phyloP scores from a whole-genome alignment of 2,888 invertebrate species.

The Sthenelais limicola region DNA sequence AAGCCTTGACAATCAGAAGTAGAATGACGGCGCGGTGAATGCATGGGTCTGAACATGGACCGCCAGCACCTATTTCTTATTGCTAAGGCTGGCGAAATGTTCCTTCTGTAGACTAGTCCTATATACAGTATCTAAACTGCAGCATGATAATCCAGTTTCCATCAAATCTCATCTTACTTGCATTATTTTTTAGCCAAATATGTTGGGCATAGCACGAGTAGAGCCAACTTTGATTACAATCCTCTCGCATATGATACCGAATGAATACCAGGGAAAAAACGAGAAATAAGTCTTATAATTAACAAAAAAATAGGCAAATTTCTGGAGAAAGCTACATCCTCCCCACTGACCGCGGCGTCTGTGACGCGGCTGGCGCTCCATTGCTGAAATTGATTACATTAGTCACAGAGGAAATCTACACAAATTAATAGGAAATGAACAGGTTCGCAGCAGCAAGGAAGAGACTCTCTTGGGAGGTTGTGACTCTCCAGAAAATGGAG shows the following conservation, averaged over 20 bases:
- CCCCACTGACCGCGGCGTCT: constrained; percentile 5
- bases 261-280: background rate
- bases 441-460: too few species aligned
- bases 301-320: background rate
- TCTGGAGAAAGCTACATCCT: too few species aligned
- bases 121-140: too few species aligned
- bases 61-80: background rate
- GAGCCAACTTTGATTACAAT: background rate
- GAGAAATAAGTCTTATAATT: background rate
- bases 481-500: too few species aligned
- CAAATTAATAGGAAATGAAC: constrained; percentile 40
- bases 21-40: background rate
- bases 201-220: background rate
- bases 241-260: background rate
- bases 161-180: too few species aligned
- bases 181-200: too few species aligned
- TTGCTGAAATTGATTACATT: constrained; percentile 23
- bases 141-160: too few species aligned
- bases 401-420: constrained; percentile 28
- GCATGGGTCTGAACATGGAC: too few species aligned
- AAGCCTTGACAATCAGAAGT: background rate
- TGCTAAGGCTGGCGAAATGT: background rate
- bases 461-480: too few species aligned
- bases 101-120: too few species aligned
- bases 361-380: background rate